These are phyloP conservation scores for Pipra filicauda DNA, from an alignment of 2,113 vertebrate genomes.

Conservation along the genomic window DNA sequence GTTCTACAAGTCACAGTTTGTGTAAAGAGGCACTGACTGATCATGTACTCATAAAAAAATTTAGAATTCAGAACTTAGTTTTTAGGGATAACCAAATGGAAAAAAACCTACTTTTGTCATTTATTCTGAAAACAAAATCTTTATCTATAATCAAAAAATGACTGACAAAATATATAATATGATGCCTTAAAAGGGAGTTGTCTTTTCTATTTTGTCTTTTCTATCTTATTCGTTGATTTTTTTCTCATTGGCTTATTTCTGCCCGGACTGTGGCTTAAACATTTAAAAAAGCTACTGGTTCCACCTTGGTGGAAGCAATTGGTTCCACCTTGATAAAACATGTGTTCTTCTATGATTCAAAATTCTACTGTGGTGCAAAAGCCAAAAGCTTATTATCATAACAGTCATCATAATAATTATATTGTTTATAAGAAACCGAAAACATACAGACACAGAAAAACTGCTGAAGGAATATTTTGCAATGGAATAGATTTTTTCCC, in stretches of 20 bases:
- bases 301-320: not conserved
- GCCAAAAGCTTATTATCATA: not conserved
- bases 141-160: not conserved
- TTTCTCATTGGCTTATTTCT: not conserved
- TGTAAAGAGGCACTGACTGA: not conserved
- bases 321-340: not conserved
- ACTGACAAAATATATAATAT: not conserved
- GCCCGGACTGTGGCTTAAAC: not conserved
- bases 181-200: not conserved
- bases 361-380: not conserved
- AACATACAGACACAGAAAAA: not conserved
- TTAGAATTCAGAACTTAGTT: not conserved
- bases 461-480: not conserved
- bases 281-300: not conserved
- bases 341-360: not conserved
- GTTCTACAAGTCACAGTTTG: no score
- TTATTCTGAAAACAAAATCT: not conserved
- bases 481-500: not conserved
- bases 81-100: not conserved
- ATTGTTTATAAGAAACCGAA: not conserved
- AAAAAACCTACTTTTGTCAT: not conserved
- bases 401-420: not conserved
- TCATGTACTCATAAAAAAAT: not conserved
- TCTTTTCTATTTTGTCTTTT: not conserved
- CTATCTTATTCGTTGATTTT: not conserved